Conservation (phyloP, 1,140 invertebrate species). For the Chironomus tepperi region DNA sequence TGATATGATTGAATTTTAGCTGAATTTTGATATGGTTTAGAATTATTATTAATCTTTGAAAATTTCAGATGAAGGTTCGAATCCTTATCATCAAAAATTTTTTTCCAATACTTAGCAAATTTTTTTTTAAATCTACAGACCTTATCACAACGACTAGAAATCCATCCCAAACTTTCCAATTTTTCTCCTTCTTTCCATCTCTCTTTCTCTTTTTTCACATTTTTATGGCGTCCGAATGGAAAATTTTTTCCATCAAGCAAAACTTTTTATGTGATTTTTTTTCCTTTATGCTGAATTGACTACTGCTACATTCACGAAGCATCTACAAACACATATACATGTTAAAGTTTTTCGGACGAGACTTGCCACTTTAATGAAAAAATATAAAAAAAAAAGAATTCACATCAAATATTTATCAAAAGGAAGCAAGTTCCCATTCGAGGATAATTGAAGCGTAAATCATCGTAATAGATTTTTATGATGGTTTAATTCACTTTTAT, state of each 20-base stretch:
- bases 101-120: not conserved
- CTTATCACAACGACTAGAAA: not conserved
- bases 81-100: not conserved
- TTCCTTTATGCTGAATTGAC: not conserved
- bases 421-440: not conserved
- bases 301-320: not conserved
- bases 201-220: not conserved
- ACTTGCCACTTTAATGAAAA: not conserved
- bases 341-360: not conserved
- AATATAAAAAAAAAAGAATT: not conserved
- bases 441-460: conserved; percentile 8
- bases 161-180: not conserved
- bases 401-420: not conserved
- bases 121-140: too few relatives aligned
- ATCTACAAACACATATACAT: not conserved
- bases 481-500: not conserved
- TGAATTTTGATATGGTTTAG: too few relatives aligned
- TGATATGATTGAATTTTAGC: too few relatives aligned
- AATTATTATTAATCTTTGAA: too few relatives aligned
- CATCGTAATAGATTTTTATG: conserved; percentile 9
- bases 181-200: not conserved
- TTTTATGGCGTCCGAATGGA: conserved; percentile 11
- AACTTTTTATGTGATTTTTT: not conserved
- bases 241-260: conserved; percentile 9
- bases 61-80: too few relatives aligned